Conservation (phyloP, 2,113 vertebrate genomes). For the Leucopsar rothschildi region DNA sequence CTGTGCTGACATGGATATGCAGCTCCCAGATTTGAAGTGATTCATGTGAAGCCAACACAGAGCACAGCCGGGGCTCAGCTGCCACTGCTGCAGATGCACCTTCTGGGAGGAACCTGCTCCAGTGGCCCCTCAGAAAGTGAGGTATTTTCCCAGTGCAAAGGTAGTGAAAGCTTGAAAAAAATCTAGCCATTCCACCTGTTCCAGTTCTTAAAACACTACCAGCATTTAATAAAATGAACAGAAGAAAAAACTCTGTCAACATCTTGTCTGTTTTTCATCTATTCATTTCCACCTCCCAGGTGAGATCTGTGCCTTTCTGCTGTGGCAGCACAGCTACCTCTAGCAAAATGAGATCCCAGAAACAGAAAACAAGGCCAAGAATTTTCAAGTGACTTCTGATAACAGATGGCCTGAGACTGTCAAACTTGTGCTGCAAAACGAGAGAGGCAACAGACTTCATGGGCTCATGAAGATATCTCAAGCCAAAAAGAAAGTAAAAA, state of each 20-base stretch:
- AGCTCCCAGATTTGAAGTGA: neutral
- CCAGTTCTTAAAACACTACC: neutral
- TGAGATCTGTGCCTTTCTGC: neutral
- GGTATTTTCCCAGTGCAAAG: neutral
- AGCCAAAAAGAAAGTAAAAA: neutral
- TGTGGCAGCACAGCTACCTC: neutral
- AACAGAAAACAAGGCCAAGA: constrained; percentile 4
- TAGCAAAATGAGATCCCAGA: neutral
- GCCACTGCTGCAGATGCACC: neutral
- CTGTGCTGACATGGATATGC: neutral
- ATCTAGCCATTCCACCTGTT: neutral
- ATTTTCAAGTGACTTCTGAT: constrained; percentile 4
- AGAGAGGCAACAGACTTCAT: neutral
- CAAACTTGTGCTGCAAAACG: neutral
- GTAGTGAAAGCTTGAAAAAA: neutral
- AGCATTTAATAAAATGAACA: neutral
- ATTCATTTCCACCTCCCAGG: neutral
- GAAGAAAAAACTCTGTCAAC: neutral
- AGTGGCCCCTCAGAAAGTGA: neutral
- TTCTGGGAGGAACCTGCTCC: neutral
- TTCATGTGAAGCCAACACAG: neutral
- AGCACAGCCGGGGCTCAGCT: neutral
- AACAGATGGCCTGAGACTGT: neutral
- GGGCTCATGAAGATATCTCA: neutral
- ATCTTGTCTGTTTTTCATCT: neutral